Evolutionary conservation across 2,113 vertebrate genomes (phyloP).

Genomic region (Hypomesus transpacificus): DNA sequence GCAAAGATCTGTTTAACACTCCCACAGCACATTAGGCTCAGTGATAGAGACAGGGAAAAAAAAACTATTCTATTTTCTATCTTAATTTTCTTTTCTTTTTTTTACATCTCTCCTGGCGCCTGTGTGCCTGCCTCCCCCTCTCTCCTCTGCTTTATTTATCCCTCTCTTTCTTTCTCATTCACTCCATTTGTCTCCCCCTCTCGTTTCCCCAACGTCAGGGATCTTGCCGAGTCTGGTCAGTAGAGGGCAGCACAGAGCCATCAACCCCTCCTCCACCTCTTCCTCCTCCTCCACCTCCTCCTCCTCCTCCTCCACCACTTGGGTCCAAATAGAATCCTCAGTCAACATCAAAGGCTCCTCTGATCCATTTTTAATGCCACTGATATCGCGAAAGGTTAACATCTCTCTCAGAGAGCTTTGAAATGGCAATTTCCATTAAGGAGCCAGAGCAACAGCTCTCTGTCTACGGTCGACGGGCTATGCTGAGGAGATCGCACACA

Average conservation of each 20-base stretch:
- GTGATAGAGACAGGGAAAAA: not conserved
- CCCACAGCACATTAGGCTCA: conserved; percentile 20
- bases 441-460: conserved; percentile 53
- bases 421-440: conserved; percentile 67
- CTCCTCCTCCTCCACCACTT: conserved; percentile 26
- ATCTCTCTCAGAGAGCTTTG: conserved; percentile 63
- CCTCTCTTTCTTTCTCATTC: not conserved
- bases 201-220: not conserved
- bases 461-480: conserved; percentile 41
- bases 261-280: not conserved
- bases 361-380: conserved; percentile 75
- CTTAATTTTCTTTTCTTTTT: not conserved
- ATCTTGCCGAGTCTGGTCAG: conserved; percentile 31
- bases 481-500: conserved; percentile 37
- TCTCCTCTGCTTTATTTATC: conserved; percentile 18
- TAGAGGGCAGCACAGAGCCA: conserved; percentile 55
- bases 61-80: not conserved
- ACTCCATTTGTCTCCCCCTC: not conserved
- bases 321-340: conserved; percentile 64
- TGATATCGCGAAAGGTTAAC: conserved; percentile 69
- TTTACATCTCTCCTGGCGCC: not conserved
- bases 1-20: not conserved
- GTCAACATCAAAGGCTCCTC: conserved; percentile 69
- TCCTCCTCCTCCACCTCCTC: not conserved
- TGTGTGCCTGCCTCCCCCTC: conserved; percentile 18